phyloP scores from a whole-genome alignment of 2,797 vertebrate species.

The Menidia menidia region DNA sequence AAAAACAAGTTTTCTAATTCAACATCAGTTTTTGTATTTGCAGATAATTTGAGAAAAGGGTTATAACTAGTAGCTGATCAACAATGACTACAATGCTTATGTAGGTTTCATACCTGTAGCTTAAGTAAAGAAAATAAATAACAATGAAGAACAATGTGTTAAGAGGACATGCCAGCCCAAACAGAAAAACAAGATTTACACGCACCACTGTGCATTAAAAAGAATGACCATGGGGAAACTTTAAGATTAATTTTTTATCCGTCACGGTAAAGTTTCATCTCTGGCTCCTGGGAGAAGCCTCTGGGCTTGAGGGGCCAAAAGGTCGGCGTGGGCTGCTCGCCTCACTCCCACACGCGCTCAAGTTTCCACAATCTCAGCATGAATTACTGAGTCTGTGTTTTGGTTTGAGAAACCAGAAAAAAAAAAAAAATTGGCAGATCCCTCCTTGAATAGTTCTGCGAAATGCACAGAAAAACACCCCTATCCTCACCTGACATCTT shows the following conservation, averaged over 20 bases:
- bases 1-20: too few species aligned
- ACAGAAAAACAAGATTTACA: background rate
- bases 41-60: background rate
- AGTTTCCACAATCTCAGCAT: conserved; percentile 23
- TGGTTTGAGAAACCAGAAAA: conserved; percentile 30
- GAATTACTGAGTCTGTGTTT: conserved; percentile 30
- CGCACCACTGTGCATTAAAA: too few species aligned
- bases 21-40: too few species aligned
- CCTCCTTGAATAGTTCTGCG: conserved; percentile 28
- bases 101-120: background rate
- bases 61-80: too few species aligned
- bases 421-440: conserved; percentile 47
- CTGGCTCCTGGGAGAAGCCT: conserved; percentile 20
- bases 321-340: conserved; percentile 12
- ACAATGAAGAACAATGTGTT: background rate
- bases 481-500: background rate
- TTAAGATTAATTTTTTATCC: conserved; percentile 10
- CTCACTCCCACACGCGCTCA: conserved; percentile 13
- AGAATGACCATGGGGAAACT: too few species aligned
- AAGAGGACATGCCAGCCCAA: conserved; percentile 2
- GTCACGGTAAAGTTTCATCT: conserved; percentile 1
- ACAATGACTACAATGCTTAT: background rate
- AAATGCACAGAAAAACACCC: conserved; percentile 38
- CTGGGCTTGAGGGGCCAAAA: conserved; percentile 7
- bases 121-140: background rate